Evolutionary conservation across 1,140 invertebrate species (phyloP).

Genomic region (Lasioglossum baleicum): DNA sequence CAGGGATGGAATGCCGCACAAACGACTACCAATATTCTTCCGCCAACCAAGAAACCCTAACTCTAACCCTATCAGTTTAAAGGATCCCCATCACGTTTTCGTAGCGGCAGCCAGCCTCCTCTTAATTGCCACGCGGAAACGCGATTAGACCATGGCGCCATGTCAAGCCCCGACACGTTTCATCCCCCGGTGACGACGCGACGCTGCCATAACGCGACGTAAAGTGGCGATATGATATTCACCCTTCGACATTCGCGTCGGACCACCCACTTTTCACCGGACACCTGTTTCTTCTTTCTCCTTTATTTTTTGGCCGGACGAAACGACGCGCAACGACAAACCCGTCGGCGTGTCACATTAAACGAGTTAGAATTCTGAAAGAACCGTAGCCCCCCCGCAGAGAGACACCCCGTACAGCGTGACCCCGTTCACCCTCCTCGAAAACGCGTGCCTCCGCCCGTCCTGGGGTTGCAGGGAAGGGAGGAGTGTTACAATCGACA

Average conservation of each 20-base stretch:
- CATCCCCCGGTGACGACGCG: constrained; percentile 15
- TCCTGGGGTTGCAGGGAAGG: not conserved
- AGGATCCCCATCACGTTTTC: constrained; percentile 42
- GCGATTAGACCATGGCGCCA: constrained; percentile 48
- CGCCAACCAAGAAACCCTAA: too few species aligned
- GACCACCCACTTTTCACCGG: constrained; percentile 63
- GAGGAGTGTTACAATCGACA: not conserved
- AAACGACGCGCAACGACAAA: constrained; percentile 25
- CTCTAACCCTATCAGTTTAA: constrained; percentile 4
- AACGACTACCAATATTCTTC: not conserved
- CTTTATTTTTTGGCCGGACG: not conserved
- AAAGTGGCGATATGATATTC: constrained; percentile 71
- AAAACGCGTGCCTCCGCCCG: constrained; percentile 35
- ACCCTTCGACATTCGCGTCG: constrained; percentile 49
- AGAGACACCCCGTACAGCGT: constrained; percentile 13
- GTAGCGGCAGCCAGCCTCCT: constrained; percentile 33
- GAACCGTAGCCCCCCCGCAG: constrained; percentile 16
- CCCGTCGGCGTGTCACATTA: constrained; percentile 54
- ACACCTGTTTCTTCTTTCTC: constrained; percentile 68
- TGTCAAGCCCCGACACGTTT: not conserved
- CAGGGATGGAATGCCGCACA: not conserved
- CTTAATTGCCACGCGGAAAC: constrained; percentile 58
- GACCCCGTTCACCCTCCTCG: constrained; percentile 48
- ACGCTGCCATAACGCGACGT: constrained; percentile 57
- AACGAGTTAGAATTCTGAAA: constrained; percentile 62